Evolutionary conservation across 2,113 vertebrate genomes (phyloP), one percentile per base, ranked within the genome.

Genomic region (Ariopsis seemanni): DNA sequence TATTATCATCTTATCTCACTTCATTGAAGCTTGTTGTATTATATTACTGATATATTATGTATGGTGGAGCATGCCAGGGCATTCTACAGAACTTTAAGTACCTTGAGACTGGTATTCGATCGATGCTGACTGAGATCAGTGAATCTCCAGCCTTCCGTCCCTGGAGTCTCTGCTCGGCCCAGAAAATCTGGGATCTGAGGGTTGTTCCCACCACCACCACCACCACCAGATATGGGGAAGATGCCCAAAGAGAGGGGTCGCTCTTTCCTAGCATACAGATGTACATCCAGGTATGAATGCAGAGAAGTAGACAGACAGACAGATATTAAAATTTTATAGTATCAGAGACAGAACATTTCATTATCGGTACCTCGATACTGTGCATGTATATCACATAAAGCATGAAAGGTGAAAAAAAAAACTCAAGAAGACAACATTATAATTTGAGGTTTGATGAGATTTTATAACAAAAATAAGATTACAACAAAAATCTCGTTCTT

Each of bases 161-260:
- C 89, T 85, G 96, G 95, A 88, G 94, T 86, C 94, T 96, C 96
- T 90, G 94, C 94, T 93, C 95, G 96, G 85, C 90, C 77, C 91
- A 95, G 96, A 86, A 96, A 93, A 90, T 97, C 97, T 92, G 97
- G 95, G 77, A 90, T 92, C 0, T 94, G 82, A 57, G 92, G 93
- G 93, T 97, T 94, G 88, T 94, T 92, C 92, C 95, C 95, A 91
- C 96, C 92, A 90, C 96, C 81, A 91, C 95, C 95, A 91, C 96
- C 92, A 90, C 96, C 81, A 90, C 95, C 82, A 91, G 92, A 90
- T 91, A 95, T 85, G 0, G 98, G 97, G 90, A 99, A 99, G 90
- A 99, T 95, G 42, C 97, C 97, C 94, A 99, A 93, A 89, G 98
- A 99, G 89, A 95, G 95, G 63, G 98, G 98, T n/a, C 98, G 96